These are phyloP conservation scores for Balanococcus diminutus DNA, from an alignment of 2,888 invertebrate species.

Conservation along the genomic window DNA sequence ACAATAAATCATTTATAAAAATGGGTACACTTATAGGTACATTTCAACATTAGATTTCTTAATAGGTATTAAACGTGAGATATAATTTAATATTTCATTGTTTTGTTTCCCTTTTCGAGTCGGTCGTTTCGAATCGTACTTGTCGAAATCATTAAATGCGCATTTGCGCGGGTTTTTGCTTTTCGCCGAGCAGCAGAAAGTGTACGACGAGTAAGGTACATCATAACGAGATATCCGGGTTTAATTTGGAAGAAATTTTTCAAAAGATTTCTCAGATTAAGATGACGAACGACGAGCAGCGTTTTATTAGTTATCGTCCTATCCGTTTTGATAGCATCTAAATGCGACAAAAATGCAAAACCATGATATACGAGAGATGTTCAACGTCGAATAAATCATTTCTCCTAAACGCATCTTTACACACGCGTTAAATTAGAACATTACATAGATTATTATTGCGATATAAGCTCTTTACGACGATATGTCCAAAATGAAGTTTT, in stretches of 20 bases:
- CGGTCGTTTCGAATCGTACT: slow-evolving; percentile 2
- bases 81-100: slow-evolving; percentile 37
- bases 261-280: background rate
- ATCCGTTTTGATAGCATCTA: background rate
- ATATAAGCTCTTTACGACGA: background rate
- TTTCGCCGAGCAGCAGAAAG: background rate
- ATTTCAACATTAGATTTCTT: slow-evolving; percentile 15
- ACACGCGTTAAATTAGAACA: background rate
- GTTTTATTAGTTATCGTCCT: background rate
- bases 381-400: background rate
- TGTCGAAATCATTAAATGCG: background rate
- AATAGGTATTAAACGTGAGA: slow-evolving; percentile 34
- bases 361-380: background rate
- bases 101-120: slow-evolving; percentile 9
- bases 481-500: background rate
- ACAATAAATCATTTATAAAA: slow-evolving; percentile 27
- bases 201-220: no score
- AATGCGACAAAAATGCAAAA: background rate
- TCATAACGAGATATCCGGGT: background rate
- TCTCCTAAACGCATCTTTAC: background rate
- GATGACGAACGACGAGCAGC: background rate
- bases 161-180: background rate
- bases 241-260: background rate
- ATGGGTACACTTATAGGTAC: slow-evolving; percentile 19
- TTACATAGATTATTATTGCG: background rate